phyloP scores from a whole-genome alignment of 2,888 invertebrate genomes.

The Drosophila cognata region DNA sequence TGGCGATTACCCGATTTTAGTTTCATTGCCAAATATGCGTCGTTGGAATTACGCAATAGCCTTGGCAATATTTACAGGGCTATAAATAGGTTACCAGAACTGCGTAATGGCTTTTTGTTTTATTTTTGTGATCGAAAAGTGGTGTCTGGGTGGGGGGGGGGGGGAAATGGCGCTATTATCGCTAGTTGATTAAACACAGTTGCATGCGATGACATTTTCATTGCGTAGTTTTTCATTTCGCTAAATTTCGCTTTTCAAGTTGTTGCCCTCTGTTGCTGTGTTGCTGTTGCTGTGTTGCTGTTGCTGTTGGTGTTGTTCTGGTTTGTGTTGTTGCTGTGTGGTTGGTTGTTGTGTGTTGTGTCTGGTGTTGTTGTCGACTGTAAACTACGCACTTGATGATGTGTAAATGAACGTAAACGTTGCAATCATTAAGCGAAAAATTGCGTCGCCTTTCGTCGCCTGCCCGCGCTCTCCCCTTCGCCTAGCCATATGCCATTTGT shows the following conservation, averaged over 20 bases:
- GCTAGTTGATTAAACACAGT: slow-evolving; percentile 39
- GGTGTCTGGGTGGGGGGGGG: background rate
- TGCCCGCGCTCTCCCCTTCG: slow-evolving; percentile 14
- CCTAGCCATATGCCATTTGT: slow-evolving; percentile 66
- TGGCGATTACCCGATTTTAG: slow-evolving; percentile 26
- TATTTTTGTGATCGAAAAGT: slow-evolving; percentile 9
- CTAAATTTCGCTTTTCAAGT: slow-evolving; percentile 33
- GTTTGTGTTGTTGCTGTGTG: background rate
- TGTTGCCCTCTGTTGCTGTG: slow-evolving; percentile 42
- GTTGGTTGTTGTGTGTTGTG: background rate
- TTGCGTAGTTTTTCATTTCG: slow-evolving; percentile 59
- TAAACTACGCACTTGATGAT: slow-evolving; percentile 78
- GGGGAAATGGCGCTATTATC: slow-evolving; percentile 23
- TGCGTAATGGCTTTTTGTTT: slow-evolving; percentile 53
- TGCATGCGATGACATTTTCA: slow-evolving; percentile 47
- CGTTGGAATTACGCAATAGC: slow-evolving; percentile 61
- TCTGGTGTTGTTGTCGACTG: slow-evolving; percentile 14
- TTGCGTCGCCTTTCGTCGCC: slow-evolving; percentile 21
- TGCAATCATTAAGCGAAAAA: slow-evolving; percentile 62
- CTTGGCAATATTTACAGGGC: slow-evolving; percentile 17
- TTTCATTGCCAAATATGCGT: slow-evolving; percentile 35
- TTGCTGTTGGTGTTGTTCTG: slow-evolving; percentile 15
- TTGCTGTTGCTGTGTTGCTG: slow-evolving; percentile 18
- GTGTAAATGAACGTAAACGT: slow-evolving; percentile 72
- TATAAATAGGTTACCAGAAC: slow-evolving; percentile 44